Base-by-base conservation (phyloP, 2,888 invertebrate species). In the Buathra laborator region DNA sequence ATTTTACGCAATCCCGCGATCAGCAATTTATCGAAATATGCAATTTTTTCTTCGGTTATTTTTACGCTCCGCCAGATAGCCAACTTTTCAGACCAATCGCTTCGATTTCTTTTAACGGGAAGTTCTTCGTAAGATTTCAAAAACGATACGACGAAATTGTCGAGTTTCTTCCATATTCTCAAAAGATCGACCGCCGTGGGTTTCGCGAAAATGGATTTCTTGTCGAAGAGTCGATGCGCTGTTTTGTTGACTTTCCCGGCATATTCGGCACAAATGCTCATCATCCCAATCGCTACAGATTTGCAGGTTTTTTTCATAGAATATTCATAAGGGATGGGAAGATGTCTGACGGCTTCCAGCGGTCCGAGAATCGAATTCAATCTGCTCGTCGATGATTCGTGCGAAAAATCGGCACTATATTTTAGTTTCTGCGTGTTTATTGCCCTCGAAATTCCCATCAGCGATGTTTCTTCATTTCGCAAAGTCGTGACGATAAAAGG, bases 161-260 rank as follows among this genome's bases (percentile, higher is more conserved):
- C 76, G 64, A 76, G 64, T 64, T 43, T 75, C 43, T 81, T 70
- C 59, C 80, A 74, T 0, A 32, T 46, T 81, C 72, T 46, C 10
- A 67, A 37, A 46, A 56, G 24, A 59, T 81, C 67, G 5, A 24
- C 10, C 4, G 66, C 48, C 12, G 48, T 16, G 37, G 67, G 9
- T 68, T 68, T 75, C 16, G n/a, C 32, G 2, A 56, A 16, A 12
- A 12, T 29, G 53, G 16, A 37, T 56, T 4, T 46, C 12, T 68
- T 59, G 0, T 12, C 7, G 10, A 74, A 12, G 43, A 48, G 24
- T 14, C 12, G 51, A 16, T 70, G 68, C 16, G 43, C 32, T 14
- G 51, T 37, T 12, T 51, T 24, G 4, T 6, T n/a, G 29, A 32
- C 29, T 32, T 62, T 62, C 29, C n/a, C n/a, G 2, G 29, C 59